Evolutionary conservation across 2,888 invertebrate species (phyloP), one percentile per base, ranked within the genome.

Genomic region (Erebia epiphron): DNA sequence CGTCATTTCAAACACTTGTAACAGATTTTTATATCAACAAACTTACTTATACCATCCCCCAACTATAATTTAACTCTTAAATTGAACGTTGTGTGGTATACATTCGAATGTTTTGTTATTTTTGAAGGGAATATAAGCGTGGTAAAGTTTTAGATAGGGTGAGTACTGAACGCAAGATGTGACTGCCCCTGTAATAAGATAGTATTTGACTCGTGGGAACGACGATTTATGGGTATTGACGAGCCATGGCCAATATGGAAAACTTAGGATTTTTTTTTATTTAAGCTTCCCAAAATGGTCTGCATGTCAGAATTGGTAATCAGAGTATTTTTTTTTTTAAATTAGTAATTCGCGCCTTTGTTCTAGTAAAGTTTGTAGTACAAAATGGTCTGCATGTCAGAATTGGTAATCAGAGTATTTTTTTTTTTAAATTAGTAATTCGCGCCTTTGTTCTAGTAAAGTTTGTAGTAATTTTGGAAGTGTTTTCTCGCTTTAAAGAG

Each of bases 161-260:
- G 86, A 82, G 79, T 82, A 83, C 79, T 73, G 81, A 81, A 82
- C 83, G 85, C 83, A 83, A 76, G 75, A 76, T 73, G 76, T 75
- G 76, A 72, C 77, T 77, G 76, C 83, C 84, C 80, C 78, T 80
- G 88, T 87, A 90, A 91, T 90, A 86, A 84, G 87, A 90, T 89
- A 90, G 84, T 83, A 87, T 86, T 88, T 85, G 86, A 85, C 84
- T 86, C 88, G 84, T 89, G 89, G 86, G 90, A 91, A 89, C 81
- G 80, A 73, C 73, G 72, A 75, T 75, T 75, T 75, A 75, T 77
- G 74, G 66, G 70, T 64, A 72, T 76, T 76, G 73, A 69, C 52
- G 63, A 57, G 52, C 66, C 57, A 69, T 71, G 67, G 61, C 46
- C 49, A 58, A 50, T 21, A 64, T 54, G 11, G 18, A 54, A 70